phyloP scores from a whole-genome alignment of 1,140 invertebrate genomes.

The Stenopsyche tienmushanensis region DNA sequence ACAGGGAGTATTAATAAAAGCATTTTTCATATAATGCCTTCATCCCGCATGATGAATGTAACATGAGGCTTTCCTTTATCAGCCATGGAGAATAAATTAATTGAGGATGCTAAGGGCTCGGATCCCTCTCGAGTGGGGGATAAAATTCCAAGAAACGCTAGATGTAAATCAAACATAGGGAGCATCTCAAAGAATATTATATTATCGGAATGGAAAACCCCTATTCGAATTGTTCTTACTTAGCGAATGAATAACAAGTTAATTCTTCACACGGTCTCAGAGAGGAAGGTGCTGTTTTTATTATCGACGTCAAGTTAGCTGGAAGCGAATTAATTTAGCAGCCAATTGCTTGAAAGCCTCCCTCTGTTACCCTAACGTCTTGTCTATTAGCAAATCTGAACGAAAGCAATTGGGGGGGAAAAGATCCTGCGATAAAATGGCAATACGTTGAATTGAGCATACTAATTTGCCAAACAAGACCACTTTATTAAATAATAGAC shows the following conservation, averaged over 20 bases:
- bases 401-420: not conserved
- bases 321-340: slow-evolving; percentile 8
- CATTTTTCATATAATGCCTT: no score
- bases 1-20: no score
- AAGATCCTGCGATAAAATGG: not conserved
- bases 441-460: not conserved
- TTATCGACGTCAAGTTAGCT: not conserved
- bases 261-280: no score
- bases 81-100: slow-evolving; percentile 20
- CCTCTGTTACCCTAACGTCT: not conserved
- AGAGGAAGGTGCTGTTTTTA: not conserved
- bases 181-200: no score
- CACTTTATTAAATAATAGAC: not conserved
- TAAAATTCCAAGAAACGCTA: no score
- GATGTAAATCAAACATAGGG: no score
- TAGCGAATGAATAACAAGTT: no score
- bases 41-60: slow-evolving; percentile 30
- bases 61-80: slow-evolving; percentile 28
- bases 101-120: not conserved
- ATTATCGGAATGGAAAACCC: no score
- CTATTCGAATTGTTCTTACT: no score
- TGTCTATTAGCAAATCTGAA: not conserved
- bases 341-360: slow-evolving; percentile 7
- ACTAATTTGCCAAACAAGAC: not conserved
- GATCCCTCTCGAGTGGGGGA: slow-evolving; percentile 8